Conservation (phyloP, 2,797 vertebrate genomes). For the Geotrypetes seraphini region DNA sequence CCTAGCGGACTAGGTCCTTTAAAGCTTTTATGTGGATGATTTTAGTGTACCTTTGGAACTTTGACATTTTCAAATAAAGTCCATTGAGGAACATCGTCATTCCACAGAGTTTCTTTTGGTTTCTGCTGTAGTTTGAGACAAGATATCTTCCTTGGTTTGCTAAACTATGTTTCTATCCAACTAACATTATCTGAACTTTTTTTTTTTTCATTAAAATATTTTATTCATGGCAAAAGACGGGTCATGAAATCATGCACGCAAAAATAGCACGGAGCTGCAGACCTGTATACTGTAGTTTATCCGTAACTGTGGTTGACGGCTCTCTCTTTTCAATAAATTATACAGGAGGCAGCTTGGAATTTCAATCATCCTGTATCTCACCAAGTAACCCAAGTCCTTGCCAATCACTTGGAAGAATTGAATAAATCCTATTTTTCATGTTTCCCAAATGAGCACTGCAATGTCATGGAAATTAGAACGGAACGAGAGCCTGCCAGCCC, state of each 20-base stretch:
- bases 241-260: conserved; percentile 17
- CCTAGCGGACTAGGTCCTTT: too few relatives aligned
- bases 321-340: conserved; percentile 34
- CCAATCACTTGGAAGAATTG: conserved; percentile 23
- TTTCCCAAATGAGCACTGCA: conserved; percentile 39
- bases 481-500: conserved; percentile 23
- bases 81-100: too few relatives aligned
- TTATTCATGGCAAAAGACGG: not conserved
- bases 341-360: conserved; percentile 24
- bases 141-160: too few relatives aligned
- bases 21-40: too few relatives aligned
- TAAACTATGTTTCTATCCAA: too few relatives aligned
- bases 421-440: conserved; percentile 30
- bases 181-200: conserved; percentile 3
- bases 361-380: conserved; percentile 29
- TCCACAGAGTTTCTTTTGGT: too few relatives aligned
- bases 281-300: conserved; percentile 1
- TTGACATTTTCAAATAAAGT: too few relatives aligned
- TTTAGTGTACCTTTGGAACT: too few relatives aligned
- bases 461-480: conserved; percentile 28
- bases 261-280: conserved; percentile 6
- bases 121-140: too few relatives aligned
- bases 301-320: conserved; percentile 18
- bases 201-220: not conserved
- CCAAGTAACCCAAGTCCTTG: conserved; percentile 9